Percentiles rank a stretch among this genome's conserved stretches.
These are phyloP conservation scores for Sylvilagus floridanus DNA, from an alignment of 2,797 vertebrate genomes.

Conservation along the genomic window DNA sequence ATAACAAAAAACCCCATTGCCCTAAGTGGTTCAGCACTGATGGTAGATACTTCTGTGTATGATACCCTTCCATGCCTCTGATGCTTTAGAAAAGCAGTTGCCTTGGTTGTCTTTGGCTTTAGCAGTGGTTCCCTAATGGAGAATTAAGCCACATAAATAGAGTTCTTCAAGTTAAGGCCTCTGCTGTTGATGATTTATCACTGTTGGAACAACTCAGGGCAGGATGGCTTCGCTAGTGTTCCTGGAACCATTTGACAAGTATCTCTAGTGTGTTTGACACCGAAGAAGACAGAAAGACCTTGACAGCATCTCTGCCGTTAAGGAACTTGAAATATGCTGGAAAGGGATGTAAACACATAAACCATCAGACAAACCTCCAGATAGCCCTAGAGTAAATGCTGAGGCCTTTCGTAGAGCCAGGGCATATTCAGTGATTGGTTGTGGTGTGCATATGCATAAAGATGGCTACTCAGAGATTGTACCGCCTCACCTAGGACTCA, in stretches of 20 bases:
- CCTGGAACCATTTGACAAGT: neutral
- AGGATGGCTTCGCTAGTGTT: neutral
- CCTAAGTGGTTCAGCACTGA: neutral
- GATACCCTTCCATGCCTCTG: neutral
- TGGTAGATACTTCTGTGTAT: neutral
- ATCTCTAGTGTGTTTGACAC: neutral
- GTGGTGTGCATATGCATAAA: neutral
- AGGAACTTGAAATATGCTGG: neutral
- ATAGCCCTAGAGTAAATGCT: neutral
- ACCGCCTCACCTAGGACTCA: neutral
- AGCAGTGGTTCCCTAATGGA: neutral
- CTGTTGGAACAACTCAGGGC: neutral
- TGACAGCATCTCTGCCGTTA: neutral
- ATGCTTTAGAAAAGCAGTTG: neutral
- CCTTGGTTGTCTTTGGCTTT: neutral
- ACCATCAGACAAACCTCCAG: neutral
- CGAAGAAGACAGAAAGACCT: neutral
- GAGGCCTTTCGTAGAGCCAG: neutral
- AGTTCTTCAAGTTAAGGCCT: neutral
- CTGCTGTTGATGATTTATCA: neutral
- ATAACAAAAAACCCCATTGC: neutral
- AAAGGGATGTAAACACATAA: neutral
- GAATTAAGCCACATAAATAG: neutral
- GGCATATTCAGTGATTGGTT: neutral
- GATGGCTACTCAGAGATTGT: neutral